Percentiles rank a stretch among this genome's conserved stretches.
Evolutionary conservation across 2,113 vertebrate species (phyloP).

Genomic region (Hemiscyllium ocellatum): DNA sequence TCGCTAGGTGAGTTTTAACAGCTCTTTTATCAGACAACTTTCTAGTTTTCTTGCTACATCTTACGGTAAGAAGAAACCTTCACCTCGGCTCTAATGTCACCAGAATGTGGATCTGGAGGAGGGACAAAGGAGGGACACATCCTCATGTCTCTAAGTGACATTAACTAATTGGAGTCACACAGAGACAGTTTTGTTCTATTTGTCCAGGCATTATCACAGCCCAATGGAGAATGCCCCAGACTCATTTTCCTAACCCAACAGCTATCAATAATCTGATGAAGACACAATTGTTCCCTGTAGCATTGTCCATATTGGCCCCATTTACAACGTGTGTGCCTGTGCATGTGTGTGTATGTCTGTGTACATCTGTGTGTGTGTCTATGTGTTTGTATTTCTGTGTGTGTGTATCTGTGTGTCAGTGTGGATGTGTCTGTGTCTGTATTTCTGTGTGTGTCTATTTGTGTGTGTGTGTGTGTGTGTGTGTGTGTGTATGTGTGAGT

Average conservation of each 20-base stretch:
- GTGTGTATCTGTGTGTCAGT: no score
- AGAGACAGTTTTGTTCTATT: background rate
- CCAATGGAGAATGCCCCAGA: background rate
- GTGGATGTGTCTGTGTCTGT: no score
- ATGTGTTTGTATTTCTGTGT: no score
- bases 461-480: no score
- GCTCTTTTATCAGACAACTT: background rate
- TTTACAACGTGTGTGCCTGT: background rate
- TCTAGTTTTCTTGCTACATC: no score
- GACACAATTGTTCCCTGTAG: background rate
- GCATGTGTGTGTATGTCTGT: background rate
- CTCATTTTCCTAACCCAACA: background rate
- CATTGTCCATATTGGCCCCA: background rate
- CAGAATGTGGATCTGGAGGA: no score
- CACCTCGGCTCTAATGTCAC: background rate
- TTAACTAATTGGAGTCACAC: background rate
- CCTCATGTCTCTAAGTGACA: background rate
- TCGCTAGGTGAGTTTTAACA: no score
- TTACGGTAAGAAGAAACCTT: background rate
- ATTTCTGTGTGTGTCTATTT: no score
- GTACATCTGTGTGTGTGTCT: no score
- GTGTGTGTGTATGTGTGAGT: no score
- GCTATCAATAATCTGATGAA: background rate
- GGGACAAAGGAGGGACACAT: no score
- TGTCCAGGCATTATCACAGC: background rate